Evolutionary conservation across 2,113 vertebrate genomes (phyloP).

Genomic region (Alouatta palliata): DNA sequence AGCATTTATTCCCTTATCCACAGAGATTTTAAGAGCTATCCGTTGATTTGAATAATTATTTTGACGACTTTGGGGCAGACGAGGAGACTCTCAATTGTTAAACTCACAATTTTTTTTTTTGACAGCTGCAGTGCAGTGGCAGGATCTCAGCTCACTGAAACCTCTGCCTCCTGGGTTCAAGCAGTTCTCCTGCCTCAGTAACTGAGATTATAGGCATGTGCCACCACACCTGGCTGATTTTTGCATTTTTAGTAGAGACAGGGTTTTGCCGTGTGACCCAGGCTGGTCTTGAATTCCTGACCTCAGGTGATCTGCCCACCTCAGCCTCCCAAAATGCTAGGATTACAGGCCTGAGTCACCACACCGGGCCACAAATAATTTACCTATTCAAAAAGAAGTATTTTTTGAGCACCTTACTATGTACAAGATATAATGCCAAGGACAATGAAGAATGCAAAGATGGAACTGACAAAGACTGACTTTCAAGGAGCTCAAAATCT

Average conservation of each 20-base stretch:
- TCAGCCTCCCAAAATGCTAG: no score
- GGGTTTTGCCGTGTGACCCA: no score
- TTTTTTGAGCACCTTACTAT: background rate
- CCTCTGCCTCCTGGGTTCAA: no score
- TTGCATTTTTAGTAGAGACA: no score
- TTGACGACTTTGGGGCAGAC: background rate
- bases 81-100: background rate
- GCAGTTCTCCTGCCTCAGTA: no score
- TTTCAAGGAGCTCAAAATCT: background rate
- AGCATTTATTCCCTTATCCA: background rate
- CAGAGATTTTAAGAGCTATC: background rate
- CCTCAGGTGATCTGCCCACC: no score
- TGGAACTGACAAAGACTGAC: background rate
- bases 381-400: background rate
- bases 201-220: no score
- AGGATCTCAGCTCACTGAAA: no score
- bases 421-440: background rate
- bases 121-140: no score
- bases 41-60: background rate
- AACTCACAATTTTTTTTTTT: background rate
- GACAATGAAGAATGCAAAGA: background rate
- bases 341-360: no score
- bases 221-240: no score
- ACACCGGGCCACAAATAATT: background rate
- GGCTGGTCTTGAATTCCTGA: no score